Percentiles rank a stretch among this genome's conserved stretches.
Evolutionary conservation across 1,140 invertebrate genomes (phyloP).

Genomic region (Cephus cinctus): DNA sequence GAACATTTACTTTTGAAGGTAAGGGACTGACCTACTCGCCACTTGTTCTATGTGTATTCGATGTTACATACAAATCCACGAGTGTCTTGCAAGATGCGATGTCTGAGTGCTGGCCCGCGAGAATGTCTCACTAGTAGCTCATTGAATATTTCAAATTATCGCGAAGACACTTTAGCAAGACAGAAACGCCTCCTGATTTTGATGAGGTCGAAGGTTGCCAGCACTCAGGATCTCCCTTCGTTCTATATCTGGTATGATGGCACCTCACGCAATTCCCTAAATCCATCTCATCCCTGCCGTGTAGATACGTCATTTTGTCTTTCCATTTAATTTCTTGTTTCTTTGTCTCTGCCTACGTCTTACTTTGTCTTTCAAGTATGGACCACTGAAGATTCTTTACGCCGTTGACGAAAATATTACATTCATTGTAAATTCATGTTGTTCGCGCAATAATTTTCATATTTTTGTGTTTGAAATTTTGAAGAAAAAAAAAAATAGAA

Average conservation of each 20-base stretch:
- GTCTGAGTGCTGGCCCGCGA: conserved; percentile 40
- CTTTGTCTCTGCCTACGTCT: background rate
- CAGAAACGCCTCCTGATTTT: too few relatives aligned
- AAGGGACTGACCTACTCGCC: conserved; percentile 58
- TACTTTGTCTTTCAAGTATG: too few relatives aligned
- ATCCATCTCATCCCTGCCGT: conserved; percentile 23
- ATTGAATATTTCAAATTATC: background rate
- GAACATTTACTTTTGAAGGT: conserved; percentile 61
- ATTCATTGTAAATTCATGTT: too few relatives aligned
- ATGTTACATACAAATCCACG: conserved; percentile 53
- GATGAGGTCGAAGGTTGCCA: conserved; percentile 30
- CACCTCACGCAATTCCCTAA: conserved; percentile 52
- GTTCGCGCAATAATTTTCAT: too few relatives aligned
- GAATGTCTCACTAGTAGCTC: background rate
- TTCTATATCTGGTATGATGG: conserved; percentile 57
- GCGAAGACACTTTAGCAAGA: background rate
- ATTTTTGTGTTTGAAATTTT: too few relatives aligned
- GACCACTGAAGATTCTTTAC: too few relatives aligned
- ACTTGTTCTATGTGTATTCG: conserved; percentile 56
- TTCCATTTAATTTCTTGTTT: background rate
- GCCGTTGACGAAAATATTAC: too few relatives aligned
- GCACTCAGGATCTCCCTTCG: conserved; percentile 47
- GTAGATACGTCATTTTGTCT: conserved; percentile 17
- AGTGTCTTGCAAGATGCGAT: conserved; percentile 45
- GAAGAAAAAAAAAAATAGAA: too few relatives aligned